Base-by-base conservation (phyloP, 1,140 invertebrate genomes). In the Ceratosolen solmsi region DNA sequence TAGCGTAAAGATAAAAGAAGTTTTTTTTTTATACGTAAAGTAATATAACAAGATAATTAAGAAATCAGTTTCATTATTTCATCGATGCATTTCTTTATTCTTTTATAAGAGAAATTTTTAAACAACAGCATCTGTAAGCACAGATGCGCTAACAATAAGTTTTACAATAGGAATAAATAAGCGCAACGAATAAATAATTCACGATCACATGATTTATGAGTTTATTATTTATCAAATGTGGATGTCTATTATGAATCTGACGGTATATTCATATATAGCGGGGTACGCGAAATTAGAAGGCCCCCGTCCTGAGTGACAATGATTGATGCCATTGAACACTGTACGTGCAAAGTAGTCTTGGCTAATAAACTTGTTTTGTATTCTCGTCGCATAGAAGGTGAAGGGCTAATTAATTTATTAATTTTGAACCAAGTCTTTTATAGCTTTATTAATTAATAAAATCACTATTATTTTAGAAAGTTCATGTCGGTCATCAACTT, bases 231-330 rank as follows among this genome's bases (percentile, higher is more conserved):
- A 30, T 54, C 27, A 13, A 54, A 54, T 38, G 22, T 11, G 25
- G 38, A 36, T 5, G 11, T 38, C 25, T 2, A 30, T 33, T 33
- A 54, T 20, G 27, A 60, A 41, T 60, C 25, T 58, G 17, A 60
- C 36, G 25, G 33, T 60, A 60, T n/a, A n/a, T n/a, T n/a, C n/a
- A n/a, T n/a, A n/a, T n/a, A n/a, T n/a, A n/a, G n/a, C 17, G 49
- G 41, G 56, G 38, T 38, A 60, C 20, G 68, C 54, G 38, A 60
- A 80, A 58, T 80, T 80, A 73, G 70, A 49, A 41, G n/a, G 54
- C n/a, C 54, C 22, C n/a, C 15, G 17, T 13, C 60, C 20, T 73
- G 58, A n/a, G n/a, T n/a, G n/a, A 38, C 56, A 74, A 58, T 54
- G 71, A 80, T 74, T 73, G 58, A 80, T 80, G 46, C 27, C 30